Evolutionary conservation across 2,888 invertebrate genomes (phyloP).

Genomic region (Drosophila subsilvestris): DNA sequence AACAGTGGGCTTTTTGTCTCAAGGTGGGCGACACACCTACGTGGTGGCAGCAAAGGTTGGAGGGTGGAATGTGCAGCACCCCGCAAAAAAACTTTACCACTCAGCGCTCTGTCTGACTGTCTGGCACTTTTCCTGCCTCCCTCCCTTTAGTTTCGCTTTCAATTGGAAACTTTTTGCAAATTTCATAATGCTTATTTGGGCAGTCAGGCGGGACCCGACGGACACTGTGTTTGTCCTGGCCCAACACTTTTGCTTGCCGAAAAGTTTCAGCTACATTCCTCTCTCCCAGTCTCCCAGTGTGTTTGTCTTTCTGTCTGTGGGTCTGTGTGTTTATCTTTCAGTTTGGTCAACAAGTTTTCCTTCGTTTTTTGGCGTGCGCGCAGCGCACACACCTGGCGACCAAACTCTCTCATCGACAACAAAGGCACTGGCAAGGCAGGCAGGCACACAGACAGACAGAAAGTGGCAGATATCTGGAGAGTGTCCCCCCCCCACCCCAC

Average conservation of each 20-base stretch:
- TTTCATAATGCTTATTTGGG: slow-evolving; percentile 77
- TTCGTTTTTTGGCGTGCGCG: slow-evolving; percentile 58
- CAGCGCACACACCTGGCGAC: slow-evolving; percentile 69
- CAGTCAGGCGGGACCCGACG: slow-evolving; percentile 21
- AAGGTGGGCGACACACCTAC: slow-evolving; percentile 7
- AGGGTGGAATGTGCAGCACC: neutral
- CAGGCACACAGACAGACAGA: slow-evolving; percentile 10
- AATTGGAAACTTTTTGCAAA: slow-evolving; percentile 61
- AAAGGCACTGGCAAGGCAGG: slow-evolving; percentile 22
- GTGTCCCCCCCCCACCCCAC: neutral
- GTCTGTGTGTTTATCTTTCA: slow-evolving; percentile 72
- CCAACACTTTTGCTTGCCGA: slow-evolving; percentile 68
- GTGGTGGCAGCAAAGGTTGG: neutral
- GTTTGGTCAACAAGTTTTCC: slow-evolving; percentile 79
- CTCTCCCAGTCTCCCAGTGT: neutral
- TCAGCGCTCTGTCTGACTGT: slow-evolving; percentile 10
- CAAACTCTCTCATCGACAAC: slow-evolving; percentile 20
- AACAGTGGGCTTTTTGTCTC: slow-evolving; percentile 11
- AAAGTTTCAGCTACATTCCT: slow-evolving; percentile 19
- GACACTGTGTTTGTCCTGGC: slow-evolving; percentile 55
- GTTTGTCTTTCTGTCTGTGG: slow-evolving; percentile 30
- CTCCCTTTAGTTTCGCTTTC: slow-evolving; percentile 58
- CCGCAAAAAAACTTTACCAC: slow-evolving; percentile 38
- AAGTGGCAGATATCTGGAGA: neutral
- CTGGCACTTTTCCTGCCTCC: neutral